Evolutionary conservation across 2,797 vertebrate genomes (phyloP), one percentile per base, ranked within the genome.

Genomic region (Falco concolor): DNA sequence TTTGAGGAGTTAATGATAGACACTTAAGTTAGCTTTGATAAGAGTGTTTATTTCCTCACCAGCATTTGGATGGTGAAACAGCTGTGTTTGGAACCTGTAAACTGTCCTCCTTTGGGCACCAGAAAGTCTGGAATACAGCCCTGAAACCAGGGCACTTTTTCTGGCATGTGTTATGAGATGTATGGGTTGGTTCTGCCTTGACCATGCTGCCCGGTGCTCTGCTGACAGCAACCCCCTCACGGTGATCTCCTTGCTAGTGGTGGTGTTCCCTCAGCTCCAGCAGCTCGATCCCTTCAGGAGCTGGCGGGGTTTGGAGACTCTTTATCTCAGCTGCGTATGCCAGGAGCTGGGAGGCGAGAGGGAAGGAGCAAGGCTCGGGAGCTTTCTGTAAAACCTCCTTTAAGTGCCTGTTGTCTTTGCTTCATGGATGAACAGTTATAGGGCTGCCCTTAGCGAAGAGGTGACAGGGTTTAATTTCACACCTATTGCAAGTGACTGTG

Each of bases 381-480:
- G 12, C 47, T 78, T 69, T 79, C 53, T 87, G 50, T 38, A 50
- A 91, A 78, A 59, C 32, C 24, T 89, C 24, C 44, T 84, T 68
- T 36, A 42, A 72, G 44, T 56, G 47, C 28, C 52, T n/a, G 30
- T 34, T 85, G 40, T 77, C 75, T 95, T 83, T 67, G 18, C 56
- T 59, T 86, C 75, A 7, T 60, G 84, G 60, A 56, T 79, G 59
- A 87, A 25, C 7, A 24, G n/a, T 53, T 64, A 23, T 1, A 68
- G 89, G 85, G 65, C 84, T 78, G 64, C 88, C 76, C 64, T 86
- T 75, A 79, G 77, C 49, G 56, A 82, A 87, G 63, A 57, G 73
- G 47, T 63, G 81, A 36, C 34, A 57, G 80, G 81, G 80, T 86
- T 95, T 92, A 83, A 92, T 95, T 94, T 91, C 82, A 82, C 73